Evolutionary conservation across 2,797 vertebrate genomes (phyloP), one percentile per base, ranked within the genome.

Genomic region (Lates japonicus): DNA sequence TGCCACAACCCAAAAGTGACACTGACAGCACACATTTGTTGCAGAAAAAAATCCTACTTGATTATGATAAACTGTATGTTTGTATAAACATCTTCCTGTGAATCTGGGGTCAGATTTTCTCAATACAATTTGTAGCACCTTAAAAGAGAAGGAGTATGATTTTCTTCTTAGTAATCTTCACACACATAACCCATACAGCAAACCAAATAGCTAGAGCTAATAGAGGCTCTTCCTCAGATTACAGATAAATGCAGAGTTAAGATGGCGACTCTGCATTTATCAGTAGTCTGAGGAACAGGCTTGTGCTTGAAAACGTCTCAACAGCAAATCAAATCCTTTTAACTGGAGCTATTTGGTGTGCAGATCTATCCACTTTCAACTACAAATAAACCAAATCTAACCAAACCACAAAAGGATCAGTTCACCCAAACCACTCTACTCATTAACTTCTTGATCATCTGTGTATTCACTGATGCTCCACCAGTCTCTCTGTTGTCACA

Each of bases 401-500:
- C 52, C 25, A 31, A 63, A 37, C 2, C 29, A 59, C 48, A 62
- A 52, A 74, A 80, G 48, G 41, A 58, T 81, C 7, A 67, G 20
- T 67, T 70, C 78, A 81, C 58, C 70, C 59, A 82, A 75, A 82
- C 52, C 54, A 67, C 74, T 52, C 5, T 29, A 57, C 52, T 84
- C 69, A 78, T 83, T 78, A 83, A 76, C 57, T 39, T 73, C 62
- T 41, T 76, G 52, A 82, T 80, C 48, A 74, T 84, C 76, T 54
- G 65, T 66, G 64, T 68, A 60, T 70, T 61, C 70, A 75, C 51
- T 67, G 62, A 39, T 35, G 75, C 60, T 65, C 58, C 71, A n/a
- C 12, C 51, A 33, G 74, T 71, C 73, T 76, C 61, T 70, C 75
- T 62, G 84, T 78, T 84, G 81, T 87, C 80, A 81, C 81, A 70